Conservation (phyloP, 2,113 vertebrate species). For the Malurus elegans region DNA sequence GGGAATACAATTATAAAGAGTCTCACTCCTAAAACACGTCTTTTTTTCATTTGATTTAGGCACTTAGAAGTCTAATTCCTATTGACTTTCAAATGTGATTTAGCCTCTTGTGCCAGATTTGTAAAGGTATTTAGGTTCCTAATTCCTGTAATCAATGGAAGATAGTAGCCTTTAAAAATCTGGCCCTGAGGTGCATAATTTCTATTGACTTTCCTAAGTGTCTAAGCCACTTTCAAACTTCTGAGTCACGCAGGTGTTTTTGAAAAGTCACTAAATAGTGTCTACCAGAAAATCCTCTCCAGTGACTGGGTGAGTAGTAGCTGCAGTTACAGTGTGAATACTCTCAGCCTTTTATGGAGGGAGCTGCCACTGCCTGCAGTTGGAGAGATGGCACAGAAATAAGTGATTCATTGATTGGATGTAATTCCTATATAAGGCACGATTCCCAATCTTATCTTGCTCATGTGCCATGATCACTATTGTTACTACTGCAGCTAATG, state of each 20-base stretch:
- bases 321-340: neutral
- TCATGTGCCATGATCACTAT: neutral
- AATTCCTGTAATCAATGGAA: constrained; percentile 68
- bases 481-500: neutral
- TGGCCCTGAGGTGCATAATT: constrained; percentile 60
- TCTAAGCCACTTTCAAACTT: constrained; percentile 60
- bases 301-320: neutral
- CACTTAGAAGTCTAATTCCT: constrained; percentile 61
- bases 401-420: constrained; percentile 27
- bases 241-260: constrained; percentile 51
- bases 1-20: constrained; percentile 66
- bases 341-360: constrained; percentile 1
- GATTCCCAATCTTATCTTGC: neutral
- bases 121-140: constrained; percentile 65
- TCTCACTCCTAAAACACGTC: constrained; percentile 51
- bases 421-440: constrained; percentile 7
- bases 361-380: neutral
- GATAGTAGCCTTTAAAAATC: constrained; percentile 68
- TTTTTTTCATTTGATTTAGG: constrained; percentile 68
- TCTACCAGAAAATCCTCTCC: neutral
- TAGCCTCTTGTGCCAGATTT: constrained; percentile 63
- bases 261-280: constrained; percentile 41
- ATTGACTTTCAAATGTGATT: constrained; percentile 67
- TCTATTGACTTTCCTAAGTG: constrained; percentile 65
- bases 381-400: constrained; percentile 31